A percentile compares a stretch with the other conserved stretches of the same genome.
Evolutionary conservation across 2,888 invertebrate species (phyloP).

Genomic region (Eristalis pertinax): DNA sequence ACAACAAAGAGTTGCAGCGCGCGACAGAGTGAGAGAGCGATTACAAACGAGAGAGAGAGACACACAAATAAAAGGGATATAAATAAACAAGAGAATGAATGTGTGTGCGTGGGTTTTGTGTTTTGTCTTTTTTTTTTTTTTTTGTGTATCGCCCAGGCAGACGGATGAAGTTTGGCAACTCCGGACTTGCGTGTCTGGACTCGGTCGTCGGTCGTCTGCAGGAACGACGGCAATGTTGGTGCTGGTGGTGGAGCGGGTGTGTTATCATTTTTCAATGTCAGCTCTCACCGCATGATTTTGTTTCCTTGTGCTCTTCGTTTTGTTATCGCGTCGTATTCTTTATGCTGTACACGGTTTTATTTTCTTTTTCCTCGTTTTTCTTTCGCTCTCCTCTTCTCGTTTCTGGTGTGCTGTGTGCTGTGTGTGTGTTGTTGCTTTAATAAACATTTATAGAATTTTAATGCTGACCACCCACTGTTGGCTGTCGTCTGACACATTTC

Average conservation of each 20-base stretch:
- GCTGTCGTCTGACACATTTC: constrained; percentile 28
- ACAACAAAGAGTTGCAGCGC: constrained; percentile 10
- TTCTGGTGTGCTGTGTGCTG: background rate
- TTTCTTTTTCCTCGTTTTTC: background rate
- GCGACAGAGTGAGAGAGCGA: constrained; percentile 33
- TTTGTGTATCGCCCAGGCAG: background rate
- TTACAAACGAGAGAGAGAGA: constrained; percentile 44
- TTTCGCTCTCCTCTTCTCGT: background rate
- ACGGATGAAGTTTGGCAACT: constrained; percentile 61
- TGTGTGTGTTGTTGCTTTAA: constrained; percentile 13
- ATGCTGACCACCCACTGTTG: constrained; percentile 52
- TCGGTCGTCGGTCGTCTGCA: background rate
- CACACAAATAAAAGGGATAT: constrained; percentile 34
- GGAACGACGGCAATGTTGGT: background rate
- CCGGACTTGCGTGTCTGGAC: constrained; percentile 40
- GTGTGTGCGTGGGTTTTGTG: constrained; percentile 31
- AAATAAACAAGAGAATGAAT: constrained; percentile 45
- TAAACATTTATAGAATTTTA: constrained; percentile 34
- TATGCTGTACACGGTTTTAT: constrained; percentile 6
- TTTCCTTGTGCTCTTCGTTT: constrained; percentile 29
- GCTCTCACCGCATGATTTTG: constrained; percentile 49
- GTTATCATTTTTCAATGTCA: constrained; percentile 72
- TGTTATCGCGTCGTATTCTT: constrained; percentile 19
- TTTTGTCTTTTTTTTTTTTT: constrained; percentile 14
- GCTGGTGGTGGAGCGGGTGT: constrained; percentile 1